These are phyloP conservation scores for Epirrita christyi DNA, from an alignment of 2,888 invertebrate genomes.

Conservation along the genomic window DNA sequence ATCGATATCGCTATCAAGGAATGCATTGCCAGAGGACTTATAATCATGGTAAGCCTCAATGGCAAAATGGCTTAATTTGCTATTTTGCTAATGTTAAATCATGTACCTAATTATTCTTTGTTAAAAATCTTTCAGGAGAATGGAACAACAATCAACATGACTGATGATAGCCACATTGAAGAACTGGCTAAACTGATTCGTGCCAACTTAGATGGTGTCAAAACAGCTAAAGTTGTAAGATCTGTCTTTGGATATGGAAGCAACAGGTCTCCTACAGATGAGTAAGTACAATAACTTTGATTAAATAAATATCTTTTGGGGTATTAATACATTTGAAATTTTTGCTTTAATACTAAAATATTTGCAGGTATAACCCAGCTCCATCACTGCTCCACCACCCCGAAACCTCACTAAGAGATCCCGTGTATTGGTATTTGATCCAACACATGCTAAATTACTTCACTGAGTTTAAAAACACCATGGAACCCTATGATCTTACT, in stretches of 20 bases:
- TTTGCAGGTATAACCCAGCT: slow-evolving; percentile 68
- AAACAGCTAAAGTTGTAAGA: slow-evolving; percentile 63
- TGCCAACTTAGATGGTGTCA: slow-evolving; percentile 66
- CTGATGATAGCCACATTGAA: slow-evolving; percentile 67
- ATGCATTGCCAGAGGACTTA: slow-evolving; percentile 66
- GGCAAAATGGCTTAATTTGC: neutral
- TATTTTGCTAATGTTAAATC: neutral
- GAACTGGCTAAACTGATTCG: slow-evolving; percentile 67
- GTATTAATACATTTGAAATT: neutral
- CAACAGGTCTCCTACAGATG: slow-evolving; percentile 54
- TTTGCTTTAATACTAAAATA: neutral
- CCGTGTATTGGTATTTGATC: slow-evolving; percentile 68
- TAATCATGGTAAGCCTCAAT: slow-evolving; percentile 63
- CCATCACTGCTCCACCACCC: slow-evolving; percentile 72
- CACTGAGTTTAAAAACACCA: slow-evolving; percentile 56
- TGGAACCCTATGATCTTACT: slow-evolving; percentile 59
- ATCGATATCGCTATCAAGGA: slow-evolving; percentile 72
- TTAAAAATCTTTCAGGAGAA: slow-evolving; percentile 55
- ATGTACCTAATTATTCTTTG: neutral
- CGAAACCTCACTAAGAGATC: slow-evolving; percentile 72
- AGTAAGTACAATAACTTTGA: slow-evolving; percentile 49
- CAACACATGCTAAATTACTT: slow-evolving; percentile 63
- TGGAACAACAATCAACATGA: slow-evolving; percentile 61
- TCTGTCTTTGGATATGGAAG: slow-evolving; percentile 67
- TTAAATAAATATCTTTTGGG: neutral